These are phyloP conservation scores for Thripadectes ignobilis DNA, from an alignment of 2,797 vertebrate species.

Conservation along the genomic window DNA sequence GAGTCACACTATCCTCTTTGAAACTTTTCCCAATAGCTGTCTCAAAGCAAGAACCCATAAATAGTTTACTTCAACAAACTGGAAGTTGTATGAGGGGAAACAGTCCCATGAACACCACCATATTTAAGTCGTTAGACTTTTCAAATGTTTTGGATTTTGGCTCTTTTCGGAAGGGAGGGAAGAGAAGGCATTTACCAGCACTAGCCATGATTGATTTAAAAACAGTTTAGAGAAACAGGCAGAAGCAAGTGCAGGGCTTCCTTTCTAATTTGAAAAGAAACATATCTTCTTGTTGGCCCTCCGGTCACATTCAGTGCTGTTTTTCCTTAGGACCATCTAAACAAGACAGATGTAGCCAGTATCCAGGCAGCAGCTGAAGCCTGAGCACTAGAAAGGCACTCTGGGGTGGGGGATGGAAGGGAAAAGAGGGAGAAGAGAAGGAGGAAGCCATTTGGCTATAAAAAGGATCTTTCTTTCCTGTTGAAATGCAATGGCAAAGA, in stretches of 20 bases:
- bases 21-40: neutral
- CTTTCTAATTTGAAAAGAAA: conserved; percentile 51
- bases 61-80: conserved; percentile 1
- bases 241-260: conserved; percentile 49
- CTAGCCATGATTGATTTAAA: conserved; percentile 24
- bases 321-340: conserved; percentile 60
- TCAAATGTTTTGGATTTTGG: conserved; percentile 11
- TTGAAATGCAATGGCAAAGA: conserved; percentile 66
- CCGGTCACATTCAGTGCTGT: conserved; percentile 22
- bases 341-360: conserved; percentile 57
- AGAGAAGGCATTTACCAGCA: neutral
- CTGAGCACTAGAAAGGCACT: conserved; percentile 36
- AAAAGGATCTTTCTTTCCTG: conserved; percentile 69
- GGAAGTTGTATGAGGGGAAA: neutral
- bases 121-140: conserved; percentile 18
- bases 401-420: conserved; percentile 57
- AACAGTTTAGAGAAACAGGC: conserved; percentile 29
- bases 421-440: conserved; percentile 49
- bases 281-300: conserved; percentile 20
- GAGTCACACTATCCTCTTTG: neutral
- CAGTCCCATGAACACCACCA: neutral
- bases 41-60: neutral
- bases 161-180: neutral
- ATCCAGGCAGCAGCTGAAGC: conserved; percentile 55
- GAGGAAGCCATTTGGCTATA: conserved; percentile 71